Base-by-base conservation (phyloP, 2,888 invertebrate species). In the Drosophila gaucha region DNA sequence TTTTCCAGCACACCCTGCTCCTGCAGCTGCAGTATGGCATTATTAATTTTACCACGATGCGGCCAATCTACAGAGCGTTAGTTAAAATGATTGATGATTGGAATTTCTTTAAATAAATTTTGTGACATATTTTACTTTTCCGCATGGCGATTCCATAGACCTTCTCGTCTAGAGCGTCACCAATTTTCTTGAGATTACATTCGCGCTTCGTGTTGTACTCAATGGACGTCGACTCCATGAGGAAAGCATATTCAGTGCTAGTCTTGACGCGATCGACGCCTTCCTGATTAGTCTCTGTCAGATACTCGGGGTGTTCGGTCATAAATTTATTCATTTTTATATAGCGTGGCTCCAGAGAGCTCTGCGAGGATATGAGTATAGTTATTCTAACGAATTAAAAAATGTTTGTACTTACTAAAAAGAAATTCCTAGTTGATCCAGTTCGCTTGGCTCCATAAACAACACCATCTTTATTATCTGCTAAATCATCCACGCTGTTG, bases 351-450 rank as follows among this genome's bases (percentile, higher is more conserved):
- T 96, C 94, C 80, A 95, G 95, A 0, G 97, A 95, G 80, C 95
- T 95, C 97, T 92, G 22, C 14, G 60, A 64, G 1, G 43, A 0
- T 14, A 6, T 12, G 14, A 10, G 1, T 6, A 1, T 30, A n/a
- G 2, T 24, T n/a, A 9, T 16, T 3, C n/a, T 1, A 9, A 1
- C 1, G 0, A 8, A 16, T 8, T 20, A 6, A 6, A 10, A n/a
- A 8, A 20, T 14, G 8, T 3, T 28, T 18, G 3, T 6, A 0
- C 33, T 49, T 92, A 97, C 98, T 93, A 95, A 94, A 90, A 99
- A 99, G 90, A 98, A 99, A 66, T 94, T 94, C 52, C 94, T 94
- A 0, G 99, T 99, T 0, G 98, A 96, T 8, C 98, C 98, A 31
- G 94, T 94, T 14, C 91, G 92, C 84, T 97, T 96, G 0, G 96